Percentiles rank a stretch among this genome's conserved stretches.
Evolutionary conservation across 2,888 invertebrate species (phyloP).

Genomic region (Clanis bilineata): DNA sequence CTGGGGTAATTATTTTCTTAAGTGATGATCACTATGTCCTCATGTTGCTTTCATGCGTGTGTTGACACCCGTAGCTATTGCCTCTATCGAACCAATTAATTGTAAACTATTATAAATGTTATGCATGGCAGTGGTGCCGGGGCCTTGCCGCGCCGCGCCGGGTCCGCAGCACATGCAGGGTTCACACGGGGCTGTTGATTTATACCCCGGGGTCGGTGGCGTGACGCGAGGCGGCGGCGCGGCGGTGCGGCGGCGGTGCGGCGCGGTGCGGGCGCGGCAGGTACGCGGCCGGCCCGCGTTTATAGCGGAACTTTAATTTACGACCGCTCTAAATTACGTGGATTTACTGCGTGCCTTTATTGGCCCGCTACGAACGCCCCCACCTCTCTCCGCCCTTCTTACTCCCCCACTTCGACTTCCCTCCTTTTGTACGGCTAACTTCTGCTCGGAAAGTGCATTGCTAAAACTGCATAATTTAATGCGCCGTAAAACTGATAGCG

Average conservation of each 20-base stretch:
- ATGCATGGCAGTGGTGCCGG: conserved; percentile 28
- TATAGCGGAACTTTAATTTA: conserved; percentile 81
- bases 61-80: neutral
- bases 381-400: conserved; percentile 49
- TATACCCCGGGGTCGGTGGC: conserved; percentile 41
- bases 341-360: conserved; percentile 81
- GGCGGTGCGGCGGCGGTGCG: conserved; percentile 42
- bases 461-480: conserved; percentile 58
- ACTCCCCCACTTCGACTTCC: conserved; percentile 48
- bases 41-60: neutral
- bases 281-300: conserved; percentile 68
- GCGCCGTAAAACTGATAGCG: conserved; percentile 51
- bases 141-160: too few relatives aligned
- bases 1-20: neutral
- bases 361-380: conserved; percentile 71
- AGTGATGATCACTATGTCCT: neutral
- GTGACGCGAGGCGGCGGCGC: conserved; percentile 44
- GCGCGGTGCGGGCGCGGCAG: conserved; percentile 61
- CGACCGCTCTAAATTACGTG: conserved; percentile 80
- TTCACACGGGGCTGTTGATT: conserved; percentile 61
- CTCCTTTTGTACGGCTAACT: conserved; percentile 53
- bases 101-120: conserved; percentile 29
- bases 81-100: conserved; percentile 11
- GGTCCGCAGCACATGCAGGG: conserved; percentile 44
- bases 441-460: conserved; percentile 52